Percentiles rank a stretch among this genome's conserved stretches.
phyloP scores from a whole-genome alignment of 2,888 invertebrate species.

The Perithous albicinctus region DNA sequence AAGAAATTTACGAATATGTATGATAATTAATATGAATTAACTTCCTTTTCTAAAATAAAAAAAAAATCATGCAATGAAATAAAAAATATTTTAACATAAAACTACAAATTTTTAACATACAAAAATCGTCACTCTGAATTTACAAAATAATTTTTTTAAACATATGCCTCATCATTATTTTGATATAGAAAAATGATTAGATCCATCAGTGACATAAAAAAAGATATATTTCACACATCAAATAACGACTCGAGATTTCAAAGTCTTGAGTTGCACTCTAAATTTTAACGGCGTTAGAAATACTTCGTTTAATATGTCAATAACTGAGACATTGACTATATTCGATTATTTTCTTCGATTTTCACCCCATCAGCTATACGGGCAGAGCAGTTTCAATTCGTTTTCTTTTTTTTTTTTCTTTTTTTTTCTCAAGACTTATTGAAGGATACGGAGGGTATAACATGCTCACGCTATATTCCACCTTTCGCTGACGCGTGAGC shows the following conservation, averaged over 20 bases:
- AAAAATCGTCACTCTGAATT: too few relatives aligned
- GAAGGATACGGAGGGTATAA: not conserved
- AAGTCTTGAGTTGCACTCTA: not conserved
- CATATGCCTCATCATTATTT: too few relatives aligned
- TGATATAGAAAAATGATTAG: not conserved
- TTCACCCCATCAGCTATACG: not conserved
- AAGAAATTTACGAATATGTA: too few relatives aligned
- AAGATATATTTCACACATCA: not conserved
- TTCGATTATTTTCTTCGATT: not conserved
- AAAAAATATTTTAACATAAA: too few relatives aligned
- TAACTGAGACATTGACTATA: not conserved
- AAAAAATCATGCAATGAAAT: too few relatives aligned
- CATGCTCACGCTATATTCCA: constrained; percentile 34
- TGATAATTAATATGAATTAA: too few relatives aligned
- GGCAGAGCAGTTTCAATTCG: not conserved
- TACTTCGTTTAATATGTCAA: not conserved
- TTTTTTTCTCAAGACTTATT: constrained; percentile 12
- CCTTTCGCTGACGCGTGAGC: constrained; percentile 50
- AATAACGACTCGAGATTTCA: not conserved
- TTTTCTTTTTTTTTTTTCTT: not conserved
- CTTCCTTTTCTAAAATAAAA: too few relatives aligned
- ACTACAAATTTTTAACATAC: too few relatives aligned
- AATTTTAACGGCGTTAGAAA: not conserved
- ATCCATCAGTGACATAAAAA: not conserved
- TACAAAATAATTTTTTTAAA: too few relatives aligned